phyloP scores from a whole-genome alignment of 2,888 invertebrate species.

The Dynastes grantii region DNA sequence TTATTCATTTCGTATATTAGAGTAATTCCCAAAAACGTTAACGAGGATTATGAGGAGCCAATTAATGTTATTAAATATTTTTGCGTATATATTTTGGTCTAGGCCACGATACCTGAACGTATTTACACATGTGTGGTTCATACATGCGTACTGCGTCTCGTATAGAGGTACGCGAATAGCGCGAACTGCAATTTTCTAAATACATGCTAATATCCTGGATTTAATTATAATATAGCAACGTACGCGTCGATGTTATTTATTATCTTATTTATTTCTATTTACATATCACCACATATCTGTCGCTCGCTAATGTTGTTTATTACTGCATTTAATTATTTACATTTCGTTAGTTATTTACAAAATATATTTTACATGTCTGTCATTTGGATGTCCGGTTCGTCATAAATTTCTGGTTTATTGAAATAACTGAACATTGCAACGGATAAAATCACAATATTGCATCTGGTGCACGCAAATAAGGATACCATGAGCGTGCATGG shows the following conservation, averaged over 20 bases:
- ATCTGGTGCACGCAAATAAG: conserved; percentile 47
- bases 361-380: conserved; percentile 45
- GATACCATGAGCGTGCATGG: conserved; percentile 30
- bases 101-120: too few species aligned
- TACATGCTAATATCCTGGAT: conserved; percentile 39
- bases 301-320: conserved; percentile 46
- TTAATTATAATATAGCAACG: conserved; percentile 42
- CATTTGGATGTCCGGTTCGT: conserved; percentile 46
- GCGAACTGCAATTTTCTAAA: conserved; percentile 6
- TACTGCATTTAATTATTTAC: conserved; percentile 47
- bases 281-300: conserved; percentile 46
- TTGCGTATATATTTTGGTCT: too few species aligned
- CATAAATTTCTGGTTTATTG: conserved; percentile 46
- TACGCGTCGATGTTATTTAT: conserved; percentile 36
- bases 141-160: background rate
- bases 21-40: too few species aligned
- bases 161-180: conserved; percentile 6
- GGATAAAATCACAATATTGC: conserved; percentile 46
- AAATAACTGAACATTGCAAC: conserved; percentile 44
- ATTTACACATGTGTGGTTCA: background rate
- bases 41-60: too few species aligned
- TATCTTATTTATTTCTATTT: conserved; percentile 47
- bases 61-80: too few species aligned
- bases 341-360: conserved; percentile 48
- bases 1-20: too few species aligned